Evolutionary conservation across 2,113 vertebrate genomes (phyloP).

Genomic region (Mustelus asterias): DNA sequence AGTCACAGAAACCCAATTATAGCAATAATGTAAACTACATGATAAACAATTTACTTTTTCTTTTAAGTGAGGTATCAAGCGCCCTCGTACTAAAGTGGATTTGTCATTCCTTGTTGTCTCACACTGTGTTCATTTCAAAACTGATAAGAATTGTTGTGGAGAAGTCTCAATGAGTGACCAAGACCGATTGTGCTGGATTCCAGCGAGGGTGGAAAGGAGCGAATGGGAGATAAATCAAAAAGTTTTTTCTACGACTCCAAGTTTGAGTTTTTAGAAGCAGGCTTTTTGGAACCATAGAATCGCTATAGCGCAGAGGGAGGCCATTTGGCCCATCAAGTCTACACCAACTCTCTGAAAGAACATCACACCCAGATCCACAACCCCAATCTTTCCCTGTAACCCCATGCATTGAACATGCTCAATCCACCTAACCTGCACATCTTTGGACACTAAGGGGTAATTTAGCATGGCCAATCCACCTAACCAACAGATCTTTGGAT

Average conservation of each 20-base stretch:
- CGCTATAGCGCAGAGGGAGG: too few species aligned
- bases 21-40: conserved; percentile 25
- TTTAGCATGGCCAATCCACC: too few species aligned
- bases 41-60: conserved; percentile 34
- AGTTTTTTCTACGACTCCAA: neutral
- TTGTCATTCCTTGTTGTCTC: conserved; percentile 24
- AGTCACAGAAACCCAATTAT: conserved; percentile 28
- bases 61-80: conserved; percentile 33
- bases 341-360: too few species aligned
- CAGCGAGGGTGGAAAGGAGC: neutral
- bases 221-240: neutral
- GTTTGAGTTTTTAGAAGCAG: neutral
- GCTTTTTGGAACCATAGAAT: too few species aligned
- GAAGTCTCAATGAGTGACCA: neutral
- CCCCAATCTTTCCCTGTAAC: too few species aligned
- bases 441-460: too few species aligned
- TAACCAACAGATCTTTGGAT: too few species aligned
- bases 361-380: too few species aligned
- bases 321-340: too few species aligned
- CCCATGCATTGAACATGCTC: too few species aligned
- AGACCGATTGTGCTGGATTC: neutral
- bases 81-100: neutral
- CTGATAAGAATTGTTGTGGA: neutral
- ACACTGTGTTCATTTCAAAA: neutral
- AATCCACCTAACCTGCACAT: too few species aligned